phyloP scores from a whole-genome alignment of 2,113 vertebrate species.

The Scomber japonicus region DNA sequence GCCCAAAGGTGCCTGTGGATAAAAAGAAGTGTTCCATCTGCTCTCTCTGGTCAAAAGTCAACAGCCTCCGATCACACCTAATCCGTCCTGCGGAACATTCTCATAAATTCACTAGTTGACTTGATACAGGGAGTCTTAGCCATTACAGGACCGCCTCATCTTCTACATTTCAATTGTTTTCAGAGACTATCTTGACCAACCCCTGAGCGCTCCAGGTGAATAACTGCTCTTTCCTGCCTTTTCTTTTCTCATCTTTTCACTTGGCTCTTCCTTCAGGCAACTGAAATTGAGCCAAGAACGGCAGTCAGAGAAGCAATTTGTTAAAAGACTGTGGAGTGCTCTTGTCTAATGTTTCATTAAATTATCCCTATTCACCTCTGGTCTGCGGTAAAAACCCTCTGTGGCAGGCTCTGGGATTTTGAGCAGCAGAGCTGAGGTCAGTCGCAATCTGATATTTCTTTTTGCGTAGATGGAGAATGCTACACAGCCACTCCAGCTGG shows the following conservation, averaged over 20 bases:
- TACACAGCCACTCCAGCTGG: constrained; percentile 29
- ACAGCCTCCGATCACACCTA: constrained; percentile 40
- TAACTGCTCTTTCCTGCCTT: constrained; percentile 28
- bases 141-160: constrained; percentile 10
- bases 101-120: constrained; percentile 39
- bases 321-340: constrained; percentile 80
- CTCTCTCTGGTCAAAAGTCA: constrained; percentile 39
- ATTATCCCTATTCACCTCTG: constrained; percentile 77
- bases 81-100: constrained; percentile 42
- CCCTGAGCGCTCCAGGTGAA: constrained; percentile 34
- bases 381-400: constrained; percentile 75
- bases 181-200: background rate
- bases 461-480: constrained; percentile 31
- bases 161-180: constrained; percentile 20
- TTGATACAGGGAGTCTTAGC: background rate
- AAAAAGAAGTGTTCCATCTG: constrained; percentile 40
- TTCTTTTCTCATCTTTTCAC: constrained; percentile 44
- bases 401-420: constrained; percentile 63
- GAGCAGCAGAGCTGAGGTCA: constrained; percentile 55
- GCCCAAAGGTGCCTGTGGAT: constrained; percentile 36
- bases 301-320: constrained; percentile 76
- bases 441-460: constrained; percentile 75
- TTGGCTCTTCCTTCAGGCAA: constrained; percentile 58
- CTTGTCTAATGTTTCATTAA: constrained; percentile 83
- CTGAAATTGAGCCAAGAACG: constrained; percentile 57